Percentiles rank a stretch among this genome's conserved stretches.
These are phyloP conservation scores for Rattus norvegicus DNA, from an alignment of 2,113 vertebrate genomes.

Conservation along the genomic window GRCr8 NC_086020.1:108454001-108454500, in stretches of 20 bases:
- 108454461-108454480: conserved; percentile 82
- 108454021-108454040: no score
- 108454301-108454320: conserved; percentile 16
- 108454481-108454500: conserved; percentile 81
- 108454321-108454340: conserved; percentile 18
- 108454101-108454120: no score
- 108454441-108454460: conserved; percentile 85
- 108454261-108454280: conserved; percentile 21
- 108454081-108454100: no score
- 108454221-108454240: not conserved
- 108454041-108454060: no score
- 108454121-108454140: no score
- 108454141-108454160: no score
- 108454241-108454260: not conserved
- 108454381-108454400: conserved; percentile 63
- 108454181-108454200: no score
- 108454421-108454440: conserved; percentile 74
- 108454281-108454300: not conserved
- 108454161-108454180: no score
- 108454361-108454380: conserved; percentile 53
- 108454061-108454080: no score
- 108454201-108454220: no score
- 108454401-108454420: conserved; percentile 80
- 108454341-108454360: conserved; percentile 18
- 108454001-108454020: no score